A percentile compares a stretch with the other conserved stretches of the same genome.
Conservation (phyloP, 2,888 invertebrate genomes). For the Chrysolina oricalcia region DNA sequence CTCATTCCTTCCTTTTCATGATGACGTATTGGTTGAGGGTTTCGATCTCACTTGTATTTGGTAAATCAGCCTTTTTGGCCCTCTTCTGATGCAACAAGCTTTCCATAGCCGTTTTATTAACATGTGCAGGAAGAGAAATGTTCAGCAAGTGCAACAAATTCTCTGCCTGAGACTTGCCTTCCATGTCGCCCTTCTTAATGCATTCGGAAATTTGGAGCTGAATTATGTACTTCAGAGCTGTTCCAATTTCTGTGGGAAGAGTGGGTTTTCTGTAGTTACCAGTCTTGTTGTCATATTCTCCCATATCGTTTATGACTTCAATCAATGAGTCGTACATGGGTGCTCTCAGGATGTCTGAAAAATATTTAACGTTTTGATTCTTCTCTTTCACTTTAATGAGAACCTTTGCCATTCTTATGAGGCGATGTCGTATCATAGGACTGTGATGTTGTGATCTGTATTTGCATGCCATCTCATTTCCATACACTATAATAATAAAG, state of each 20-base stretch:
- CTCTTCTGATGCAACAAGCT: slow-evolving; percentile 10
- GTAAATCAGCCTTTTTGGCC: neutral
- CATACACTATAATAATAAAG: neutral
- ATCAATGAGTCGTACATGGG: neutral
- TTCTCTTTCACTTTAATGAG: neutral
- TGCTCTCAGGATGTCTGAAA: neutral
- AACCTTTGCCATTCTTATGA: slow-evolving; percentile 12
- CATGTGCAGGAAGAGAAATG: slow-evolving; percentile 6
- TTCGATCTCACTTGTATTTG: neutral
- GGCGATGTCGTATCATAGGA: slow-evolving; percentile 10
- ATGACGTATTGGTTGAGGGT: neutral
- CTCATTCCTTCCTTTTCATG: neutral
- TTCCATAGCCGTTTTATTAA: slow-evolving; percentile 2
- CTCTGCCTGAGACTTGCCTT: neutral
- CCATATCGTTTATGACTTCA: neutral
- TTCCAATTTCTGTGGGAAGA: slow-evolving; percentile 1
- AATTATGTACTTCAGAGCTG: neutral
- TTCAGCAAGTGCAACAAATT: neutral
- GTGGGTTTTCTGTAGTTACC: slow-evolving; percentile 16
- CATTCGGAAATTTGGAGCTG: slow-evolving; percentile 12
- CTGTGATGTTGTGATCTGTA: slow-evolving; percentile 23
- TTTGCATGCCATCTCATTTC: slow-evolving; percentile 19
- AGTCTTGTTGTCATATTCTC: neutral
- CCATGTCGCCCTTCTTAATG: neutral
- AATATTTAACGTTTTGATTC: neutral